Evolutionary conservation across 1,140 invertebrate species (phyloP), one percentile per base, ranked within the genome.

Genomic region (Scylla paramamosain): DNA sequence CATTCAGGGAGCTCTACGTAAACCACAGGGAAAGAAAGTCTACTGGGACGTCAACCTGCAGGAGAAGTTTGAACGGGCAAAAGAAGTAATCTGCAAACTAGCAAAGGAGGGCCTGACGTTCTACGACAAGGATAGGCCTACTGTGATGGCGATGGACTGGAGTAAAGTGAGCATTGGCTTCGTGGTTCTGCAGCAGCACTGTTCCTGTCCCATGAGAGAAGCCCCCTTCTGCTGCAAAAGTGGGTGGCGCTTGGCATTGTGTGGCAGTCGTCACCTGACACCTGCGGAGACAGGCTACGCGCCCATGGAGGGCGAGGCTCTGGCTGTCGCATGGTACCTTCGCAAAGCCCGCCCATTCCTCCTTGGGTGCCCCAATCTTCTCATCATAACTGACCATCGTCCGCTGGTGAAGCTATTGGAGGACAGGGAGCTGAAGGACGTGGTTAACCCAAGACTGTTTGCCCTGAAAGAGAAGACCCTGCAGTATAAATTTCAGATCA

Each of bases 221-320:
- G 20, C 16, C 16, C 86, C 86, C n/a, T 88, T 88, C 31, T 88
- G 86, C 86, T 88, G 8, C 12, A 88, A 88, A 8, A 88, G 31
- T 46, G 31, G 89, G 20, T 91, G 89, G 89, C 45, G 28, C 28
- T 28, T 94, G 4, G 32, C 89, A 14, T 87, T 94, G 12, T 94
- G 88, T 92, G 93, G 93, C 16, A 92, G 87, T 25, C 28, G 93
- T 20, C 84, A 87, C 46, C 16, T 93, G 52, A 93, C 93, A 0
- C 86, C 93, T 1, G 46, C 93, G 14, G 93, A 90, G 39, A 10
- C 86, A 29, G 86, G 86, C 16, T 88, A 20, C 32, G 86, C 86
- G 3, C 14, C 20, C 2, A 14, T 91, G 31, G 89, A 52, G 29
- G 48, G 6, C 20, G 89, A 46, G 29, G 89, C 89, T 25, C 29